A percentile compares a stretch with the other conserved stretches of the same genome.
These are phyloP conservation scores for Tetragnatha versicolor DNA, from an alignment of 1,140 invertebrate genomes.

Conservation along the genomic window DNA sequence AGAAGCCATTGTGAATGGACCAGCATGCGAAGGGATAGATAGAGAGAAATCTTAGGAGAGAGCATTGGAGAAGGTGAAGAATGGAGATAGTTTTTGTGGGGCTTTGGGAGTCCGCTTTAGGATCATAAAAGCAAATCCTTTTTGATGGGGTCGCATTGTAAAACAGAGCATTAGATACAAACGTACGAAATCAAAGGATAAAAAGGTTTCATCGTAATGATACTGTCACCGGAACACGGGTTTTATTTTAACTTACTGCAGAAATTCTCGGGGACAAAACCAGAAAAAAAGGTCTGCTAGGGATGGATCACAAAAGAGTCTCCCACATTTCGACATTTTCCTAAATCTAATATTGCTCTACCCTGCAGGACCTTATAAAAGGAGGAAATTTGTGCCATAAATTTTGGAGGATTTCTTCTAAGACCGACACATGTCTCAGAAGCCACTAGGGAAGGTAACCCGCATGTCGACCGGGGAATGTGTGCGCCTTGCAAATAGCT, in stretches of 20 bases:
- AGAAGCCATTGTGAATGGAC: conserved; percentile 26
- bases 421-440: conserved; percentile 9
- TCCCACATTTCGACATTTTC: conserved; percentile 29
- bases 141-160: conserved; percentile 54
- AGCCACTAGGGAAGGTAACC: neutral
- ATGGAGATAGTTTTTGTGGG: conserved; percentile 46
- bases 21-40: conserved; percentile 11
- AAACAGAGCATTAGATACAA: conserved; percentile 51
- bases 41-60: conserved; percentile 4
- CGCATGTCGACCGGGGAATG: conserved; percentile 16
- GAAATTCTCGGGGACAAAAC: conserved; percentile 33
- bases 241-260: conserved; percentile 41
- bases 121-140: conserved; percentile 53
- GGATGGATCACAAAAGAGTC: conserved; percentile 14
- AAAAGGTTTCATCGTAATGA: conserved; percentile 47
- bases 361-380: conserved; percentile 1
- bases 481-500: conserved; percentile 9
- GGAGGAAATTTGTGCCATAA: conserved; percentile 28
- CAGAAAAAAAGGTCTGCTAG: neutral
- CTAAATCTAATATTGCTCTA: conserved; percentile 28
- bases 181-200: conserved; percentile 53
- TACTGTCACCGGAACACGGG: conserved; percentile 39
- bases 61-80: conserved; percentile 44
- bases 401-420: conserved; percentile 24
- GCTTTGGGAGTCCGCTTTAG: conserved; percentile 27